Evolutionary conservation across 2,888 invertebrate genomes (phyloP), one percentile per base, ranked within the genome.

Genomic region (Panzeria rudis): DNA sequence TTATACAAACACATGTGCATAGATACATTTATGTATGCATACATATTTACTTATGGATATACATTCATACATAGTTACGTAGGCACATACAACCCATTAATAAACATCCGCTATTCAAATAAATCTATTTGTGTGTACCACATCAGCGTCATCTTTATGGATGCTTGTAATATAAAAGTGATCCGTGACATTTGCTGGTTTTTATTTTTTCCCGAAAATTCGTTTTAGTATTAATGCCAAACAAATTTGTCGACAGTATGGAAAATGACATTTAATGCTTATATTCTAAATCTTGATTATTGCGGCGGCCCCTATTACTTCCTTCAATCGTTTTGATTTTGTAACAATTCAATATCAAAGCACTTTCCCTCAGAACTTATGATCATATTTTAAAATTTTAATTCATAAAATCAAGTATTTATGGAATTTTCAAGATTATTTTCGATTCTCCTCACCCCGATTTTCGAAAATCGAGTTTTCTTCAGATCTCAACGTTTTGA

Each of bases 41-140:
- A 35, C 17, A 35, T 6, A 25, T 17, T n/a, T n/a, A n/a, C n/a
- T n/a, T n/a, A n/a, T n/a, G n/a, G n/a, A n/a, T n/a, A n/a, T n/a
- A n/a, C n/a, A n/a, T n/a, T n/a, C n/a, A n/a, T n/a, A n/a, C n/a
- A n/a, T n/a, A n/a, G n/a, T n/a, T n/a, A n/a, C n/a, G 25, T 7
- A 68, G 13, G 41, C 20, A 50, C 8, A 38, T 9, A 32, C 32
- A 62, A 23, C 23, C 50, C 62, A 79, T 71, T 79, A 68, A 75
- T 69, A 75, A 69, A 76, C 75, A 82, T 82, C 76, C 75, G 75
- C 76, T 69, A 71, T 54, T 8, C 20, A 62, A 64, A 64, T 82
- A 71, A 71, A 71, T 41, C 61, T 29, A 29, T 29, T 29, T 29
- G 5, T 29, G 13, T 35, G 47, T 25, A 59, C 35, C 35, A 50